Evolutionary conservation across 2,797 vertebrate genomes (phyloP).

Genomic region (Periparus ater): DNA sequence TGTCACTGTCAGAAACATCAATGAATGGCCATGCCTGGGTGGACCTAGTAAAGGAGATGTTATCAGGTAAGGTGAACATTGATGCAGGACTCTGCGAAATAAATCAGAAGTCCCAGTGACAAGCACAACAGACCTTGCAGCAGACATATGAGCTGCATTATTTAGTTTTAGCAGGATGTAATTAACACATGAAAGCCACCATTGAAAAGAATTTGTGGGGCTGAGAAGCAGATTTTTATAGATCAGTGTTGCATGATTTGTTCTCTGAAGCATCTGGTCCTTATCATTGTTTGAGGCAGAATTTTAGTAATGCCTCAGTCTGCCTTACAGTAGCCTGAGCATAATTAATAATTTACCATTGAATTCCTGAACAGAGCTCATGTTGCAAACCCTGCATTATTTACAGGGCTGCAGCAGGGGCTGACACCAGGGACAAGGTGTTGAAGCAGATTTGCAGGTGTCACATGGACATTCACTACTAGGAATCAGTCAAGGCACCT

Average conservation of each 20-base stretch:
- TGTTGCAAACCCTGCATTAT: background rate
- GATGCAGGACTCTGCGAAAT: background rate
- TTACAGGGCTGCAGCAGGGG: background rate
- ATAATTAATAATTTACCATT: background rate
- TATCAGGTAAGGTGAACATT: accelerated
- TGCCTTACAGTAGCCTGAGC: background rate
- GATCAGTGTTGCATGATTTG: background rate
- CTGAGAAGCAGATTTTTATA: background rate
- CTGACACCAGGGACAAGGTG: background rate
- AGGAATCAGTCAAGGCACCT: background rate
- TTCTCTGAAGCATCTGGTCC: background rate
- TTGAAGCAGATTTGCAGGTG: background rate
- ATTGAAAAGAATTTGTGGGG: background rate
- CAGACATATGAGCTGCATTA: background rate
- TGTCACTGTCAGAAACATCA: background rate
- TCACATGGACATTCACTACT: background rate
- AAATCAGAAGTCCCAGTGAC: background rate
- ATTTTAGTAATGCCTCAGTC: background rate
- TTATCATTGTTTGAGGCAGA: background rate
- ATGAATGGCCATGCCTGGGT: background rate
- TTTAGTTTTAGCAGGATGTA: background rate
- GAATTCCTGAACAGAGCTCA: background rate
- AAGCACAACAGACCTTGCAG: background rate
- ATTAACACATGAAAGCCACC: background rate
- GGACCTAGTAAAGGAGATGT: background rate